Evolutionary conservation across 2,888 invertebrate species (phyloP).

Genomic region (Luffia ferchaultella): DNA sequence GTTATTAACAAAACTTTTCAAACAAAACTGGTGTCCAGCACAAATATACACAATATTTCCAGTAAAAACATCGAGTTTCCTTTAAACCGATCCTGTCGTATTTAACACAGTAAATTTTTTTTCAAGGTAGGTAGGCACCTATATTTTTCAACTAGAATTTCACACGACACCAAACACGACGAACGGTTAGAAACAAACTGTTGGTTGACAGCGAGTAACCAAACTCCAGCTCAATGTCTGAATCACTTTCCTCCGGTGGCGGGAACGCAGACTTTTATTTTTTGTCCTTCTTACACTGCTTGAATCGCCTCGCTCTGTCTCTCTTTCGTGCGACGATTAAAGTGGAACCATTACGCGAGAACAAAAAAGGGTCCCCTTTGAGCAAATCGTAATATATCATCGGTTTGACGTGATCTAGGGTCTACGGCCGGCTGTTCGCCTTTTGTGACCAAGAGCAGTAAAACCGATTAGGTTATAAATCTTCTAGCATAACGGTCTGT

Average conservation of each 20-base stretch:
- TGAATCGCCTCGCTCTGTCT: slow-evolving; percentile 13
- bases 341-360: slow-evolving; percentile 61
- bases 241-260: slow-evolving; percentile 50
- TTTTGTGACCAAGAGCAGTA: slow-evolving; percentile 46
- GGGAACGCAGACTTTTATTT: slow-evolving; percentile 42
- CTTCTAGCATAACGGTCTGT: background rate
- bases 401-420: slow-evolving; percentile 56
- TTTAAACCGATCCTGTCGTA: no score
- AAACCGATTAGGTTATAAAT: slow-evolving; percentile 19
- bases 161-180: slow-evolving; percentile 26
- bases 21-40: no score
- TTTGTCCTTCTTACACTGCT: slow-evolving; percentile 25
- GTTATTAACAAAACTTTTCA: no score
- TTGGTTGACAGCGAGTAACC: slow-evolving; percentile 44
- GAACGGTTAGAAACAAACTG: slow-evolving; percentile 42
- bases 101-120: no score
- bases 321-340: slow-evolving; percentile 43
- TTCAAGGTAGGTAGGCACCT: no score
- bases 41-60: no score
- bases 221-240: slow-evolving; percentile 41
- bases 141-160: no score
- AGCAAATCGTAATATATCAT: slow-evolving; percentile 64
- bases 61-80: no score
- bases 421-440: slow-evolving; percentile 32
- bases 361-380: slow-evolving; percentile 66